Percentiles rank a stretch among this genome's conserved stretches.
Evolutionary conservation across 2,888 invertebrate genomes (phyloP).

Genomic region (Drosophila paranaensis): DNA sequence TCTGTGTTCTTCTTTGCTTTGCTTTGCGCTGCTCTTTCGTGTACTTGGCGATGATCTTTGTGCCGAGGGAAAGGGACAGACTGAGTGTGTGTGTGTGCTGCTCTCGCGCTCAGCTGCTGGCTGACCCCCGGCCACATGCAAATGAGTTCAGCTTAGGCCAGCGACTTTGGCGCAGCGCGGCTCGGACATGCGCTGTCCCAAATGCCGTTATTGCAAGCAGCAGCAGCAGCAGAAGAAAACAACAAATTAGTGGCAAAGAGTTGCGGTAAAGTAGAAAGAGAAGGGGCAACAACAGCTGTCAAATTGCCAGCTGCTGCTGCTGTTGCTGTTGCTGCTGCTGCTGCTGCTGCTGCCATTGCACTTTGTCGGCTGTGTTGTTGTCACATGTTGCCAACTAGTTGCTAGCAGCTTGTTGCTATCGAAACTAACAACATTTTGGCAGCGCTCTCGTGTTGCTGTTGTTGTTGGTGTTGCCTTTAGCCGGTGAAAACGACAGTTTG

Average conservation of each 20-base stretch:
- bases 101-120: constrained; percentile 47
- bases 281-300: constrained; percentile 44
- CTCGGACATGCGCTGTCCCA: constrained; percentile 44
- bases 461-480: constrained; percentile 3
- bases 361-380: constrained; percentile 9
- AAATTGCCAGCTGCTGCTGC: constrained; percentile 59
- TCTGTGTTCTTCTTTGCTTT: constrained; percentile 25
- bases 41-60: constrained; percentile 45
- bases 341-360: constrained; percentile 55
- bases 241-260: constrained; percentile 6
- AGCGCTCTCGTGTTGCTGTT: constrained; percentile 21
- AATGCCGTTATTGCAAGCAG: constrained; percentile 45
- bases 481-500: constrained; percentile 68
- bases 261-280: constrained; percentile 47
- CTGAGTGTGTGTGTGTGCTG: not conserved
- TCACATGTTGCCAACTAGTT: constrained; percentile 36
- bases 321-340: constrained; percentile 66
- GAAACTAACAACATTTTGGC: constrained; percentile 49
- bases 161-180: constrained; percentile 34
- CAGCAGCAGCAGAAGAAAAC: not conserved
- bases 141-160: constrained; percentile 68
- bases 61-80: constrained; percentile 4
- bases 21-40: constrained; percentile 35
- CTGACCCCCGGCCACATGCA: constrained; percentile 71
- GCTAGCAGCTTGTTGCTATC: constrained; percentile 54